Evolutionary conservation across 1,140 invertebrate genomes (phyloP).

Genomic region (Charaxes varanes): DNA sequence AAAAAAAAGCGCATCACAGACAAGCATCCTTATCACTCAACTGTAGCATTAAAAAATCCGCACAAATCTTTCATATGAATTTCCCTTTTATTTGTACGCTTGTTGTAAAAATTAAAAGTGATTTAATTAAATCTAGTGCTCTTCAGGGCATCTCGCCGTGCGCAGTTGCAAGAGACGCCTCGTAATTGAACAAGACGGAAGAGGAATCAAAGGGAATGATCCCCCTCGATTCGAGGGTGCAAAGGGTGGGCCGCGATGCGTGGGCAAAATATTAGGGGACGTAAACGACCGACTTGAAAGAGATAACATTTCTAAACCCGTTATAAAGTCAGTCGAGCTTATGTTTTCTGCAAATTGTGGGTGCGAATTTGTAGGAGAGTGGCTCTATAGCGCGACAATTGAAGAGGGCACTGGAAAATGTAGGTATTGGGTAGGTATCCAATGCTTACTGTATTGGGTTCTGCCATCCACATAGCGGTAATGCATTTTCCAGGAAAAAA

Average conservation of each 20-base stretch:
- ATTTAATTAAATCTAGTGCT: conserved; percentile 36
- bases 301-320: conserved; percentile 15
- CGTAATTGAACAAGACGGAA: conserved; percentile 69
- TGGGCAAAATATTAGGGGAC: conserved; percentile 58
- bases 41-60: conserved; percentile 2
- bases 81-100: conserved; percentile 19
- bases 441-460: too few species aligned
- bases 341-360: too few species aligned
- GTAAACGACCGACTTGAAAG: conserved; percentile 26
- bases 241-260: conserved; percentile 53
- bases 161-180: conserved; percentile 54
- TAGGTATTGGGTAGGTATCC: too few species aligned
- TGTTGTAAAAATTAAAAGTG: conserved; percentile 28
- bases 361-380: too few species aligned
- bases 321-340: conserved; percentile 4
- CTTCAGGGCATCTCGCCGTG: conserved; percentile 28
- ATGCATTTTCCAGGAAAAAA: too few species aligned
- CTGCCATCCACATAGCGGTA: too few species aligned
- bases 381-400: too few species aligned
- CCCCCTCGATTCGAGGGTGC: conserved; percentile 57
- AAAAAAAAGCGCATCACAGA: background rate
- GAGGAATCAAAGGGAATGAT: conserved; percentile 71
- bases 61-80: conserved; percentile 9
- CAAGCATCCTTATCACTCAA: background rate
- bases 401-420: too few species aligned